Evolutionary conservation across 2,113 vertebrate genomes (phyloP).

Genomic region (Otocyon megalotis): DNA sequence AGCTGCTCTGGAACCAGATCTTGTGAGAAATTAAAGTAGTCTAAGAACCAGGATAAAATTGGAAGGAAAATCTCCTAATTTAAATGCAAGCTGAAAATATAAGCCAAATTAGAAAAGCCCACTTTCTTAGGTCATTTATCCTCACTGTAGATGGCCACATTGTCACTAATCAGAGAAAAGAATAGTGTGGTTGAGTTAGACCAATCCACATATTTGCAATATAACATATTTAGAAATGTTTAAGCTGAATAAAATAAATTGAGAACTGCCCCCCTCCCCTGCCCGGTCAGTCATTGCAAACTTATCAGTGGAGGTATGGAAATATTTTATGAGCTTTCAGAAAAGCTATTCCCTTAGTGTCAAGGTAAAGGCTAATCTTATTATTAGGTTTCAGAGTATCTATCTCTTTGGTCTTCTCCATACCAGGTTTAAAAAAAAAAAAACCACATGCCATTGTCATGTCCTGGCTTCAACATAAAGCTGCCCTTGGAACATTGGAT

Average conservation of each 20-base stretch:
- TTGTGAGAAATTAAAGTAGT: constrained; percentile 47
- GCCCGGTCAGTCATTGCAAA: not conserved
- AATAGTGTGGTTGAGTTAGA: not conserved
- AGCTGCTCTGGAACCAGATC: constrained; percentile 58
- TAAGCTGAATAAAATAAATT: constrained; percentile 36
- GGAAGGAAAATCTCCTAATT: constrained; percentile 24
- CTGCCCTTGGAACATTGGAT: constrained; percentile 32
- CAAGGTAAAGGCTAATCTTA: constrained; percentile 1
- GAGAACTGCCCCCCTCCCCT: not conserved
- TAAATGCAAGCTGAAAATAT: constrained; percentile 55
- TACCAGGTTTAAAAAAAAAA: not conserved
- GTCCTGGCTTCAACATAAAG: constrained; percentile 56
- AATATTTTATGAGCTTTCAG: constrained; percentile 51
- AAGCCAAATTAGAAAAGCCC: constrained; percentile 4
- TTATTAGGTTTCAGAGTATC: not conserved
- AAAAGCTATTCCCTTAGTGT: constrained; percentile 44
- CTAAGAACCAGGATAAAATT: constrained; percentile 39
- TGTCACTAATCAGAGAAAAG: constrained; percentile 28
- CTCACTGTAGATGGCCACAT: not conserved
- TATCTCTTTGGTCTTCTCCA: constrained; percentile 16
- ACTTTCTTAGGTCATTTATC: not conserved
- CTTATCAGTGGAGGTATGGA: constrained; percentile 25
- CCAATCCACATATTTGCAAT: constrained; percentile 19
- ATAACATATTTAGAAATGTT: not conserved
- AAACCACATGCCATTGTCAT: not conserved